Evolutionary conservation across 1,140 invertebrate species (phyloP).

Genomic region (Drosophila carrolli): DNA sequence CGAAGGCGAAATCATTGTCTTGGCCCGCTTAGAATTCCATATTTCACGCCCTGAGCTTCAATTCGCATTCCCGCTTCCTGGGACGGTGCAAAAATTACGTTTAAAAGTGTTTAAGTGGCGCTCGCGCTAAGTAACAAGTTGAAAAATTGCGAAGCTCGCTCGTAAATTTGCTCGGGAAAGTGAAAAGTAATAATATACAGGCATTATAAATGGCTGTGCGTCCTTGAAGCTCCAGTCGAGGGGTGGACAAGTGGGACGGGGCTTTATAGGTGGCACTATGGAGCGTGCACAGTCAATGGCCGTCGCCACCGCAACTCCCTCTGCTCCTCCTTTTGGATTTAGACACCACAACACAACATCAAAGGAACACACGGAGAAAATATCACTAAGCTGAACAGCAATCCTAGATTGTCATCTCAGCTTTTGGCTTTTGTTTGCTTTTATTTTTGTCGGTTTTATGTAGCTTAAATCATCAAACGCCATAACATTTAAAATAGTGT

Average conservation of each 20-base stretch:
- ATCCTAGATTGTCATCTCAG: neutral
- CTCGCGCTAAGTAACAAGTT: slow-evolving; percentile 78
- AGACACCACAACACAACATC: slow-evolving; percentile 12
- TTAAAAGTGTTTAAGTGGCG: slow-evolving; percentile 68
- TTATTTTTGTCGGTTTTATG: neutral
- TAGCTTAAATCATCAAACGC: no score
- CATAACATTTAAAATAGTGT: no score
- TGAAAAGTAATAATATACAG: slow-evolving; percentile 76
- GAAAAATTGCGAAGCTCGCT: slow-evolving; percentile 71
- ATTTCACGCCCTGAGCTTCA: slow-evolving; percentile 44
- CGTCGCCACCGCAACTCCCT: slow-evolving; percentile 20
- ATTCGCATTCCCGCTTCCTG: slow-evolving; percentile 16
- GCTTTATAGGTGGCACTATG: slow-evolving; percentile 2
- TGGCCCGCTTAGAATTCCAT: slow-evolving; percentile 44
- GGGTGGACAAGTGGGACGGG: slow-evolving; percentile 26
- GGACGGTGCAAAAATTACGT: slow-evolving; percentile 42
- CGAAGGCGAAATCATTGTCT: slow-evolving; percentile 39
- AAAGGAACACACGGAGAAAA: slow-evolving; percentile 16
- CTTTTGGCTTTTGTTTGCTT: neutral
- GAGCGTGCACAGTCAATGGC: slow-evolving; percentile 35
- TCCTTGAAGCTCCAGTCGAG: slow-evolving; percentile 46
- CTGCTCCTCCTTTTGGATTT: neutral
- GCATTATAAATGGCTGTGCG: slow-evolving; percentile 61
- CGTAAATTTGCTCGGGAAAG: slow-evolving; percentile 73
- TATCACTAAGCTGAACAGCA: neutral